Evolutionary conservation across 2,113 vertebrate species (phyloP).

Genomic region (Andinoacara biseriatus): DNA sequence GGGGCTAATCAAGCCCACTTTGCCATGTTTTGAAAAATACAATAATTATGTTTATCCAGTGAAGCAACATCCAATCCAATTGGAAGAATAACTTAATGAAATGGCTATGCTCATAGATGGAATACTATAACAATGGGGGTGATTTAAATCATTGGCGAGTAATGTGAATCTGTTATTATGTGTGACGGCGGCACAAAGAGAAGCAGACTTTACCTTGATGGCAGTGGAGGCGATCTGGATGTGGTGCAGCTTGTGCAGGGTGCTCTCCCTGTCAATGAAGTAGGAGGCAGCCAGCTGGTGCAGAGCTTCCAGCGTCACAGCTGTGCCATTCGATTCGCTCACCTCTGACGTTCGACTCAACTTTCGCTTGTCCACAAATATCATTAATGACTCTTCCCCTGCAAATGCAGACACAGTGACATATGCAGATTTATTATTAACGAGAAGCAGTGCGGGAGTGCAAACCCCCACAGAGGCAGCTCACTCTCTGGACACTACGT

Average conservation of each 20-base stretch:
- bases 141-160: neutral
- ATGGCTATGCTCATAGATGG: neutral
- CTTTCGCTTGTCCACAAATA: constrained; percentile 86
- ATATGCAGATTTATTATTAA: neutral
- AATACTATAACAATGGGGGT: neutral
- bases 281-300: constrained; percentile 87
- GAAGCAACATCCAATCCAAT: constrained; percentile 17
- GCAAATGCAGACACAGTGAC: neutral
- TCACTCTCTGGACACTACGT: no score
- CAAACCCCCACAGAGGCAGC: no score
- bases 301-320: constrained; percentile 83
- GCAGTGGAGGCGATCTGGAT: constrained; percentile 85
- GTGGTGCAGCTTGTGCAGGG: constrained; percentile 84
- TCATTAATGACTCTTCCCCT: constrained; percentile 86
- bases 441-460: neutral
- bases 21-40: constrained; percentile 9
- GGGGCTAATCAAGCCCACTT: constrained; percentile 21
- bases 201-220: constrained; percentile 81
- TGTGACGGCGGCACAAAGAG: neutral
- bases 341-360: constrained; percentile 78
- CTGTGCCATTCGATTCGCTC: constrained; percentile 79
- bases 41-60: constrained; percentile 1
- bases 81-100: neutral
- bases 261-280: constrained; percentile 86
- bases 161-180: neutral